Conservation (phyloP, 2,888 invertebrate species). For the Amphipyra berbera region DNA sequence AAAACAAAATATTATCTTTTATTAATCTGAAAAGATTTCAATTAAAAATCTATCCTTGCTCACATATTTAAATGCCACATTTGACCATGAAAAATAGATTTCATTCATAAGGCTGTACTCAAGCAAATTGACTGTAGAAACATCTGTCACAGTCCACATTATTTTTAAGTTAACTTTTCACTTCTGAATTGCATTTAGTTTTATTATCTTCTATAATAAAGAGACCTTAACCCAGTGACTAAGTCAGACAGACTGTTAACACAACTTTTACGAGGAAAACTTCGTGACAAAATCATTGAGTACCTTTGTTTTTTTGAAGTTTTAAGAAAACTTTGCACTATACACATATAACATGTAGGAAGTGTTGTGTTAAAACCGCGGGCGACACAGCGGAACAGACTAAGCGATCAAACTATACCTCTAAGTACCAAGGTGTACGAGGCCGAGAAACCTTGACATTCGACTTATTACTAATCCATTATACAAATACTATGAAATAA, state of each 20-base stretch:
- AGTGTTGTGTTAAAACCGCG: conserved; percentile 5
- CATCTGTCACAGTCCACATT: background rate
- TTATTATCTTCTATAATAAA: background rate
- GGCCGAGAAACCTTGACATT: conserved; percentile 76
- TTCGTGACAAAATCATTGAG: background rate
- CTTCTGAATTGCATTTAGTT: background rate
- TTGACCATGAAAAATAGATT: too few relatives aligned
- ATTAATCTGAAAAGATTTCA: too few relatives aligned
- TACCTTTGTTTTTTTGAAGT: too few relatives aligned
- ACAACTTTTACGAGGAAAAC: conserved; percentile 5
- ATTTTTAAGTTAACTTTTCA: background rate
- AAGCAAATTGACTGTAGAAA: background rate
- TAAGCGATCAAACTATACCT: conserved; percentile 1
- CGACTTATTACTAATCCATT: conserved; percentile 19
- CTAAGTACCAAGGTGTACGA: conserved; percentile 21
- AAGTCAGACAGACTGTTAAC: conserved; percentile 4
- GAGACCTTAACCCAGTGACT: conserved; percentile 5
- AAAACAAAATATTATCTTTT: too few relatives aligned
- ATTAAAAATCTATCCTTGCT: too few relatives aligned
- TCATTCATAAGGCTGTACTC: too few relatives aligned
- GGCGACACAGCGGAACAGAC: conserved; percentile 8
- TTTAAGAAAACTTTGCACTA: conserved; percentile 1
- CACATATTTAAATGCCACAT: too few relatives aligned
- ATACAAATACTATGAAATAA: conserved; percentile 21
- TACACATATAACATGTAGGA: conserved; percentile 11